Evolutionary conservation across 2,888 invertebrate species (phyloP), one percentile per base, ranked within the genome.

Genomic region (Anthrax anthrax): DNA sequence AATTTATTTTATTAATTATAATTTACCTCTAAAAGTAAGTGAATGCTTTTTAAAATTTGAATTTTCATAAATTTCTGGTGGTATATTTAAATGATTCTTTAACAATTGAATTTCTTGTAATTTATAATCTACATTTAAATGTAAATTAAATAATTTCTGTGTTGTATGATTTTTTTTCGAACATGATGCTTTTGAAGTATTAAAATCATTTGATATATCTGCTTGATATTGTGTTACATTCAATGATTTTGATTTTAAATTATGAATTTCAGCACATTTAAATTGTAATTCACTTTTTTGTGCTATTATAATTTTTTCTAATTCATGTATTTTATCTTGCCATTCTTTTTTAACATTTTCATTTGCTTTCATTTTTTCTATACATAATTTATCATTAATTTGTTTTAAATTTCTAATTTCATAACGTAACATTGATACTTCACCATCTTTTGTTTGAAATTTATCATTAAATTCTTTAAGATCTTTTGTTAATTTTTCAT

Each of bases 381-480:
- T 36, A 16, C 51, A 42, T 17, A 53, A 38, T 9, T 17, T 40
- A 14, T 52, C 53, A 39, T 51, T 51, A 9, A 42, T 29, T 29
- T 49, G 38, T 42, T 52, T 48, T 9, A 49, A 27, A 19, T 49
- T 48, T n/a, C 43, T 43, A 14, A 54, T 29, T 42, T 54, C 49
- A 18, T 49, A 38, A 9, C 54, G 47, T 9, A 54, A 38, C 37
- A 51, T 48, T 2, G 52, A 23, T 48, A 50, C 51, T 23, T 54
- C 54, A 5, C 54, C 54, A 14, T 54, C 52, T 44, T 52, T 54
- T 3, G 51, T 51, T 44, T 51, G 52, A 32, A 51, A 49, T 45
- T 50, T 50, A 32, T 54, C 51, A 39, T 43, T 47, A 13, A 51
- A 38, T 12, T 50, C 46, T 5, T 38, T 29, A 18, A 42, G 32